Base-by-base conservation (phyloP, 2,797 vertebrate species). In the Labeo calbasu region DNA sequence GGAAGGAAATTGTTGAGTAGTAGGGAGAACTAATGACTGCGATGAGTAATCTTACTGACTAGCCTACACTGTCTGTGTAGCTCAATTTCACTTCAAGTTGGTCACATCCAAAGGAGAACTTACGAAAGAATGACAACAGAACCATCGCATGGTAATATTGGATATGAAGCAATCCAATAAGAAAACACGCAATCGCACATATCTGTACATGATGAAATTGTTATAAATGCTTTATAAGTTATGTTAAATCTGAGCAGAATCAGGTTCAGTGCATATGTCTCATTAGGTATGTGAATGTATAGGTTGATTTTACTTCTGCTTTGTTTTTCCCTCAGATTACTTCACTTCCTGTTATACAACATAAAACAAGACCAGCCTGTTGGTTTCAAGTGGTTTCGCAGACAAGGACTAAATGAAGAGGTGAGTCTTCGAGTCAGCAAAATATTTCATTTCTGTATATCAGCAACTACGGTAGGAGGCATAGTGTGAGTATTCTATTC, bases 281-380 rank as follows among this genome's bases (percentile, higher is more conserved):
- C 5, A 23, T 43, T 11, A 5, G 0, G 8, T 79, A 11, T 53
- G 43, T 59, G 23, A 43, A 50, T 78, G n/a, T 48, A 19, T 48
- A 50, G n/a, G 5, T 14, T 14, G 21, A 14, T 23, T 53, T 69
- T 55, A 71, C 51, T 59, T 71, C 55, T 2, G 43, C 25, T 73
- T 36, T 50, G 4, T 21, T 61, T 12, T 7, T 3, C 2, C 13
- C 7, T 36, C 12, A 50, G 69, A 61, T 36, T 46, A 19, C 46
- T 61, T 21, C 8, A 81, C 40, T 73, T 82, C 69, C 55, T 82
- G 23, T 14, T 50, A 12, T 7, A 72, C n/a, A 50, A 7, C 66
- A 55, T 17, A 43, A 59, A 2, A 17, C 17, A 51, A 53, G 12
- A 50, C 2, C 50, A 3, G 8, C 10, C 32, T 70, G 32, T 10